These are phyloP conservation scores for Leucopsar rothschildi DNA, from an alignment of 2,113 vertebrate genomes.

Conservation along the genomic window DNA sequence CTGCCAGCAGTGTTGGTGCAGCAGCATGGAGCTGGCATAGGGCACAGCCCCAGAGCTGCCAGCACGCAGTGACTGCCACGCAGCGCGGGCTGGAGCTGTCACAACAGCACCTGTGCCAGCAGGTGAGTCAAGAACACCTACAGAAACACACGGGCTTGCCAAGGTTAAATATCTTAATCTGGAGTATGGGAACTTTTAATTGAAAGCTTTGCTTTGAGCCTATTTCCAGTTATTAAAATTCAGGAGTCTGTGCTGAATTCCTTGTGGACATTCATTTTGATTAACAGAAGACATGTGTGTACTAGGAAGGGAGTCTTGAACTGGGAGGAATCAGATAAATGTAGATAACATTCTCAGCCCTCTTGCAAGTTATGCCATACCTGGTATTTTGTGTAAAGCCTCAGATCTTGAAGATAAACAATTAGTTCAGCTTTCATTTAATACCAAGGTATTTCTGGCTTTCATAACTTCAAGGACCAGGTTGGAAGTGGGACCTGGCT, in stretches of 20 bases:
- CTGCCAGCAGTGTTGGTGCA: not conserved
- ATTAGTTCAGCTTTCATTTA: conserved; percentile 39
- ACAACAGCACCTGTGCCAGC: not conserved
- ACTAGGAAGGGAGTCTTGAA: conserved; percentile 15
- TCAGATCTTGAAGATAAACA: conserved; percentile 11
- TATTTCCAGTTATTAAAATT: conserved; percentile 53
- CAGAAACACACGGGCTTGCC: conserved; percentile 27
- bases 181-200: conserved; percentile 47
- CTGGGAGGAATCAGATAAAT: conserved; percentile 34
- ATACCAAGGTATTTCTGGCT: conserved; percentile 28
- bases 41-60: conserved; percentile 13
- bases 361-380: conserved; percentile 2
- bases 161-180: conserved; percentile 63
- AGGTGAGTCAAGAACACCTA: not conserved
- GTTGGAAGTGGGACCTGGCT: conserved; percentile 8
- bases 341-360: conserved; percentile 34
- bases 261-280: conserved; percentile 60
- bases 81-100: not conserved
- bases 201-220: conserved; percentile 60
- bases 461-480: not conserved
- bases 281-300: conserved; percentile 48
- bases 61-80: not conserved
- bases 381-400: conserved; percentile 7
- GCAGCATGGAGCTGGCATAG: not conserved
- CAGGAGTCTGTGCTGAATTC: conserved; percentile 58